Base-by-base conservation (phyloP, 2,888 invertebrate species). In the Conistra vaccinii region DNA sequence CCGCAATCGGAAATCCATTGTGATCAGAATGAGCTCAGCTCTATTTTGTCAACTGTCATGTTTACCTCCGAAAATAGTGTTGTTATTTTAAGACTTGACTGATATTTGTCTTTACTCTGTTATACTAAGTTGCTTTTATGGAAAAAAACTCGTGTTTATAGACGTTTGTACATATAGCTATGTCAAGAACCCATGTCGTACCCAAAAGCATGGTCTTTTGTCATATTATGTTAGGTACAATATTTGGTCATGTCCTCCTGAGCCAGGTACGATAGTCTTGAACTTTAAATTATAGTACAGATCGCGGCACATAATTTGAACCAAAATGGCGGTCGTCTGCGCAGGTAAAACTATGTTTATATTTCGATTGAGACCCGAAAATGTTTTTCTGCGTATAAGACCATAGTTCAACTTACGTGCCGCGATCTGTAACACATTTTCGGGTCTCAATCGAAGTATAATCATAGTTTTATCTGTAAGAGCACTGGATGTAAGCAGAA, bases 1-100 rank as follows among this genome's bases (percentile, higher is more conserved):
- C 73, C 78, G 74, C 85, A 83, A 85, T 90, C 85, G 88, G 86
- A 87, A 89, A 88, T 84, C 86, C 86, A 89, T 89, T 89, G 86
- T 79, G 81, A 78, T 86, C 75, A 70, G 80, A 87, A 83, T 84
- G 83, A 81, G 83, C 72, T 77, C 80, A 76, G 68, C 74, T 76
- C 74, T 73, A 84, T 86, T 80, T 87, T 83, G 74, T 85, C 86
- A 81, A 84, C 85, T 85, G 83, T 78, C 81, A 73, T 80, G 71
- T 81, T 84, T 86, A 79, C 61, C 62, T 83, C 68, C 67, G 53
- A 83, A 81, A 83, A 85, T 77, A 75, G 69, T 76, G 71, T 65
- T 69, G 73, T 68, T 76, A 66, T 79, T 73, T 84, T 74, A 80
- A 69, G 58, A 65, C 39, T 66, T 48, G 29, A 76, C 45, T 76